Evolutionary conservation across 53 echinoderm and acorn worm species (phyloP).

Genomic region (Mesocentrotus franciscanus): DNA sequence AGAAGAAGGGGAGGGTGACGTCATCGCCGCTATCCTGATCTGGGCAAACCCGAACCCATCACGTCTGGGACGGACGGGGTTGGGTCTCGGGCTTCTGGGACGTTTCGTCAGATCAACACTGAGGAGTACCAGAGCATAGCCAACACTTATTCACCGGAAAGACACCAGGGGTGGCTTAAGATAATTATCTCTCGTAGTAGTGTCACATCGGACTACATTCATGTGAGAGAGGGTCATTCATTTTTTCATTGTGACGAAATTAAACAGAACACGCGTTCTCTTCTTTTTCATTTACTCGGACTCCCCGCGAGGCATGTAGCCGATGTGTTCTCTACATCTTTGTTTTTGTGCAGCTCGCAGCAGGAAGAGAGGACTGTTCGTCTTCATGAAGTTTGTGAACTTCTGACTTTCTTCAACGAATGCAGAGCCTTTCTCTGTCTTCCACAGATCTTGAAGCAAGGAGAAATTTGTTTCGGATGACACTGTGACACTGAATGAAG

Average conservation of each 20-base stretch:
- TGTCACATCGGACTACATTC: conserved; percentile 9
- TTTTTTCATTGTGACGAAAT: conserved; percentile 20
- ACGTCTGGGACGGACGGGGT: not conserved
- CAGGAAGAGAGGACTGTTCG: conserved; percentile 22
- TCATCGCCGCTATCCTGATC: not conserved
- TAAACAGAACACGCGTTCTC: not conserved
- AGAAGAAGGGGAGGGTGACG: conserved; percentile 18
- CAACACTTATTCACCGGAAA: conserved; percentile 57
- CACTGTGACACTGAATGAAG: not conserved
- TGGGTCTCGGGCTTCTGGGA: not conserved
- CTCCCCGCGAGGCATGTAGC: conserved; percentile 3
- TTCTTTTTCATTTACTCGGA: not conserved
- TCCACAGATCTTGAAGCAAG: not conserved
- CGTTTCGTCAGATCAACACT: not conserved
- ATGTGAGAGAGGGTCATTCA: not conserved
- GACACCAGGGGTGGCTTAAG: not conserved
- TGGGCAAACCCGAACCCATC: not conserved
- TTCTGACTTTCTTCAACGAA: conserved; percentile 39
- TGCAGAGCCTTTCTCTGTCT: not conserved
- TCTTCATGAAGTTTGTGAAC: not conserved
- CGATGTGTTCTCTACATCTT: not conserved
- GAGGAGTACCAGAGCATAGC: conserved; percentile 12
- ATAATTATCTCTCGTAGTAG: conserved; percentile 8
- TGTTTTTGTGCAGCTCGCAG: not conserved
- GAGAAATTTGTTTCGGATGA: not conserved